These are phyloP conservation scores for Rotaria magnacalcarata DNA, from an alignment of 2,888 invertebrate genomes.

Conservation along the genomic window DNA sequence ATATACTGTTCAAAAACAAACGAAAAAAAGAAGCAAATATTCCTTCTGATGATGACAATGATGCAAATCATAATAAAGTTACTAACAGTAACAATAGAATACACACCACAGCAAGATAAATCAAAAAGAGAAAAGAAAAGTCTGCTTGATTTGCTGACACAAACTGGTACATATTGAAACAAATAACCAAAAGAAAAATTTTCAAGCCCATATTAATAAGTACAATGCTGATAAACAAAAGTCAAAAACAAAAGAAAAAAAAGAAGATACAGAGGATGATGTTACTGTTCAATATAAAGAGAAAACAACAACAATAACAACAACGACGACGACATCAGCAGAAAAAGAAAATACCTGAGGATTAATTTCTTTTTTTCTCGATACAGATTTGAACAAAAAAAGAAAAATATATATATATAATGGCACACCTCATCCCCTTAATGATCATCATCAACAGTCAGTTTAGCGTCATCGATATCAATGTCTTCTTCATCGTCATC, in stretches of 20 bases:
- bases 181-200: neutral
- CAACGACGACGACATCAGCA: neutral
- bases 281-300: neutral
- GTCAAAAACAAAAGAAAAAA: neutral
- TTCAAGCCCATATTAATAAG: constrained; percentile 1
- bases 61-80: constrained; percentile 9
- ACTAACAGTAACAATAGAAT: constrained; percentile 11
- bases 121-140: neutral
- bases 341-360: constrained; percentile 14
- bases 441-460: neutral
- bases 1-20: constrained; percentile 30
- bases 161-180: neutral
- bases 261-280: neutral
- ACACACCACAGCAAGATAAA: neutral
- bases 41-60: neutral
- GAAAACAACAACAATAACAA: neutral
- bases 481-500: neutral
- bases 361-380: neutral
- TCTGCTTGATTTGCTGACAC: neutral
- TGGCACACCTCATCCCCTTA: neutral
- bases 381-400: neutral
- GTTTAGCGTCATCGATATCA: neutral
- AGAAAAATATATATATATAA: neutral
- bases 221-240: constrained; percentile 19
- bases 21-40: neutral